Conservation (phyloP, 2,113 vertebrate species). For the Gila orcuttii region DNA sequence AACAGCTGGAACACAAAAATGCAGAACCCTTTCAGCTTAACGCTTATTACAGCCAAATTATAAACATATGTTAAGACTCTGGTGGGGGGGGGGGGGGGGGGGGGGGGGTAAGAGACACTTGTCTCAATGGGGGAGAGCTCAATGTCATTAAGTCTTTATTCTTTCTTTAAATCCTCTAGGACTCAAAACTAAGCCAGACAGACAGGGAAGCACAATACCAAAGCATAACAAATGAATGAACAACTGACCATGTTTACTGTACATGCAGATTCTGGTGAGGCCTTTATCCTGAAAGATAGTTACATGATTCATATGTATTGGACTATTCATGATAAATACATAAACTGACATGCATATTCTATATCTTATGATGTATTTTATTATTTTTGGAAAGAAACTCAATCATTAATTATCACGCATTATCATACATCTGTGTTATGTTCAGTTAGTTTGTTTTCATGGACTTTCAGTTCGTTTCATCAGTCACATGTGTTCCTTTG, state of each 20-base stretch:
- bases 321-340: background rate
- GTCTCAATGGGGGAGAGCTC: slow-evolving; percentile 45
- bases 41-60: slow-evolving; percentile 49
- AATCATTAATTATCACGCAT: background rate
- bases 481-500: too few species aligned
- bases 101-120: slow-evolving; percentile 23
- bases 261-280: background rate
- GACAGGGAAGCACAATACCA: slow-evolving; percentile 40
- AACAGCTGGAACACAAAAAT: slow-evolving; percentile 44
- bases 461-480: too few species aligned
- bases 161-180: slow-evolving; percentile 52
- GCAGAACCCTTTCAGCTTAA: slow-evolving; percentile 34
- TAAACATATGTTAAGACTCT: slow-evolving; percentile 53
- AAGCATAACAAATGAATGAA: slow-evolving; percentile 44
- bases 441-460: too few species aligned
- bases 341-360: too few species aligned
- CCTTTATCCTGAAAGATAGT: background rate
- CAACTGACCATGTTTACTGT: slow-evolving; percentile 31
- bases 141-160: slow-evolving; percentile 56
- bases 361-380: background rate
- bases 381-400: background rate
- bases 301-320: background rate
- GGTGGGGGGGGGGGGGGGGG: background rate
- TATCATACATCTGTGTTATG: background rate
- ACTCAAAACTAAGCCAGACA: slow-evolving; percentile 35